Base-by-base conservation (phyloP, 2,797 vertebrate genomes). In the Thripadectes ignobilis region DNA sequence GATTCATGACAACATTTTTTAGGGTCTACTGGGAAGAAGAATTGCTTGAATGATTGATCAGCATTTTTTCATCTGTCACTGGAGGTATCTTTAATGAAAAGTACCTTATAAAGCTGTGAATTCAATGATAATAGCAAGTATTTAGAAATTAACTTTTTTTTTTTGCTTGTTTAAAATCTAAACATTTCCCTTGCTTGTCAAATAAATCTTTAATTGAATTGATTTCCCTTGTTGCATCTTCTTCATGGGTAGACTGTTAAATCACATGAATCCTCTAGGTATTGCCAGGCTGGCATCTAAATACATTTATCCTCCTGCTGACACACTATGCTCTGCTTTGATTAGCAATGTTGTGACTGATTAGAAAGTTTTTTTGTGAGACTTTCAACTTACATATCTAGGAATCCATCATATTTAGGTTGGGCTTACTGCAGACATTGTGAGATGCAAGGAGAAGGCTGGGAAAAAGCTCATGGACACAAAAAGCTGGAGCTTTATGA, bases 1-100 rank as follows among this genome's bases (percentile, higher is more conserved):
- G 96, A 97, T 96, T 97, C 94, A 66, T 92, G 96, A 96, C 90
- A 97, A 95, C 79, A 97, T 95, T 95, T 96, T 95, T 97, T 94
- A 93, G 86, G 93, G 79, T 95, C 95, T 95, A 76, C 88, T 69
- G 92, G 91, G 95, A 97, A 95, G 95, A 96, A 78, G 77, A 89
- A 97, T 95, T 95, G 87, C 91, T 95, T 92, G 92, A 95, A 93
- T 96, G 96, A 96, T 92, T 96, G 93, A 96, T 95, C 96, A 97
- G 92, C 95, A 94, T 93, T 96, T 96, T 95, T 96, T 93, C 72
- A 65, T 94, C 82, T 96, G 94, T 97, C 92, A 73, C 82, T 91
- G 85, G 66, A 96, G 65, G 65, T 85, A 66, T 73, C 74, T 92
- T 91, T 89, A 89, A 89, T 90, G 85, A 96, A 92, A 95, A 95